Percentiles rank a stretch among this genome's conserved stretches.
These are phyloP conservation scores for Symphodus melops DNA, from an alignment of 2,113 vertebrate species.

Conservation along the genomic window DNA sequence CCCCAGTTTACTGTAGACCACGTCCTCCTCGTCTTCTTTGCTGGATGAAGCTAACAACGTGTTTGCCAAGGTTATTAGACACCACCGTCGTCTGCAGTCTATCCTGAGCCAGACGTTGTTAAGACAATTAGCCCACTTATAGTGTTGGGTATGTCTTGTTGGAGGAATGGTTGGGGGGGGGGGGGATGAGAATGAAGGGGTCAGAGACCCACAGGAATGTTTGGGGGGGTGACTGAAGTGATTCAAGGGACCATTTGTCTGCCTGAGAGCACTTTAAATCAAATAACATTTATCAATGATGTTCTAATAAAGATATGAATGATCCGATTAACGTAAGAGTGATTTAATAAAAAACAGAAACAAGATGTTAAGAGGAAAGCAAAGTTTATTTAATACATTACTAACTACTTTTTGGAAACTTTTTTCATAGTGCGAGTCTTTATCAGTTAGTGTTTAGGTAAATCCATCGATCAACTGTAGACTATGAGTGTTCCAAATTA, in stretches of 20 bases:
- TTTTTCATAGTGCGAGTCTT: too few species aligned
- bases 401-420: too few species aligned
- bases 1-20: conserved; percentile 19
- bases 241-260: not conserved
- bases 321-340: not conserved
- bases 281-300: not conserved
- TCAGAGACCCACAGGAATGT: conserved; percentile 46
- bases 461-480: too few species aligned
- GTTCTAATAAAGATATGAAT: not conserved
- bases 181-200: not conserved
- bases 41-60: conserved; percentile 68
- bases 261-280: not conserved
- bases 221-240: conserved; percentile 13
- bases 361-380: too few species aligned
- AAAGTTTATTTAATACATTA: not conserved
- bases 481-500: too few species aligned
- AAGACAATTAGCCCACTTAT: conserved; percentile 67
- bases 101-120: conserved; percentile 56
- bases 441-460: too few species aligned
- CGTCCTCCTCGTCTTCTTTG: conserved; percentile 39
- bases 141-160: conserved; percentile 60
- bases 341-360: not conserved
- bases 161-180: conserved; percentile 18
- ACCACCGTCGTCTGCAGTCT: conserved; percentile 46
- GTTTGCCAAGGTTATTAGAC: conserved; percentile 62